Evolutionary conservation across 2,888 invertebrate genomes (phyloP).

Genomic region (Athrips mouffetella): DNA sequence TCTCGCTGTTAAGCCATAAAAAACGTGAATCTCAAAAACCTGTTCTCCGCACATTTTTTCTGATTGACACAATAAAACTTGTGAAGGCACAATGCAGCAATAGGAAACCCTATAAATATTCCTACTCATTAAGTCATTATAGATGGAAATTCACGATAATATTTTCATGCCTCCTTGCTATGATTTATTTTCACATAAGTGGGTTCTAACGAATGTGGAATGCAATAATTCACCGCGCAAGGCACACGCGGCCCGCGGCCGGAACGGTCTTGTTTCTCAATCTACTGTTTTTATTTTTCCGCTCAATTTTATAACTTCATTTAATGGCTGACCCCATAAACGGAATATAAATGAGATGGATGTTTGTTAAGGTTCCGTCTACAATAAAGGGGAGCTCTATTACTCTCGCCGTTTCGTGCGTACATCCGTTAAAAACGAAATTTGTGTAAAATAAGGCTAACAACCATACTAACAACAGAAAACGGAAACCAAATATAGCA

Average conservation of each 20-base stretch:
- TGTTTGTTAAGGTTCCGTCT: conserved; percentile 28
- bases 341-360: conserved; percentile 39
- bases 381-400: conserved; percentile 30
- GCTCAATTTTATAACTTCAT: conserved; percentile 36
- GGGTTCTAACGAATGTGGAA: not conserved
- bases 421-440: conserved; percentile 12
- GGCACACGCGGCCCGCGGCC: not conserved
- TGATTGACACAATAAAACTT: no score
- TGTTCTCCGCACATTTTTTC: no score
- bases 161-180: no score
- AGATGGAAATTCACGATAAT: no score
- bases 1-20: no score
- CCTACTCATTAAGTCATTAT: no score
- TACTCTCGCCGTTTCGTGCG: conserved; percentile 27
- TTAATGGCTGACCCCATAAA: conserved; percentile 37
- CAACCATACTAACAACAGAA: no score
- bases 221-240: not conserved
- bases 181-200: not conserved
- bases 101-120: no score
- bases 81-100: no score
- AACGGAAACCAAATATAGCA: conserved; percentile 12
- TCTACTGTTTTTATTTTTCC: conserved; percentile 34
- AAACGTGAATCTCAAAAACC: no score
- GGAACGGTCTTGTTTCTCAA: conserved; percentile 19
- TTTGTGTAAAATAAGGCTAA: conserved; percentile 15